Conservation (phyloP, 2,797 vertebrate species). For the Dipus sagitta region DNA sequence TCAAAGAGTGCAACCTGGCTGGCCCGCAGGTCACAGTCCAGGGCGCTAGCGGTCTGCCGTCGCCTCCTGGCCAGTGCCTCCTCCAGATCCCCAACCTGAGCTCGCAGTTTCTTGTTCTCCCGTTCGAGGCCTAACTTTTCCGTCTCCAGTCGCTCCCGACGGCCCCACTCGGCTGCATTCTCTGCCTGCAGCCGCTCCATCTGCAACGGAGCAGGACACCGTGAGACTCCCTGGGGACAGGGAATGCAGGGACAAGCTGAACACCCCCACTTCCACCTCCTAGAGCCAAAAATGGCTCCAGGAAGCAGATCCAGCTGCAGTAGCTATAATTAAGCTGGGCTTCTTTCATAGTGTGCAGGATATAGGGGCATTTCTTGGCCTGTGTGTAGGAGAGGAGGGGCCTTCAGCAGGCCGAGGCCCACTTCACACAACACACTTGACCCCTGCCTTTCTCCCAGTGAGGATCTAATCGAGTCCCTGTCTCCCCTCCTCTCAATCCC, state of each 20-base stretch:
- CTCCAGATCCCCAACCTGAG: constrained; percentile 95
- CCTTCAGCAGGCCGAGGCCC: not conserved
- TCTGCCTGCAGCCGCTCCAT: constrained; percentile 98
- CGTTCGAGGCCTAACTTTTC: constrained; percentile 97
- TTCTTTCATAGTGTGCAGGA: not conserved
- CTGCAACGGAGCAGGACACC: constrained; percentile 80
- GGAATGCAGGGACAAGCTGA: not conserved
- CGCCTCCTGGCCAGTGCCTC: constrained; percentile 95
- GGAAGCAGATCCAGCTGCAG: constrained; percentile 78
- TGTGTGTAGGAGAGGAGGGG: not conserved
- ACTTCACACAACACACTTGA: not conserved
- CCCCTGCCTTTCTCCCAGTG: not conserved
- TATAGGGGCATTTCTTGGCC: constrained; percentile 35
- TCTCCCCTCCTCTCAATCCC: too few relatives aligned
- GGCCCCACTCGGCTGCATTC: constrained; percentile 97
- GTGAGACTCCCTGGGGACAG: not conserved
- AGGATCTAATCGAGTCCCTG: not conserved
- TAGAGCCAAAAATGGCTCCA: constrained; percentile 51
- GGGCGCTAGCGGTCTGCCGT: constrained; percentile 93
- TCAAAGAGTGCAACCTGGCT: constrained; percentile 96
- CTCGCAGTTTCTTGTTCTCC: constrained; percentile 97
- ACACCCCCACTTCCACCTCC: not conserved
- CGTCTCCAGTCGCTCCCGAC: constrained; percentile 95
- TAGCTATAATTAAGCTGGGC: constrained; percentile 71
- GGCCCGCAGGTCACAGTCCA: constrained; percentile 96